Base-by-base conservation (phyloP, 2,888 invertebrate genomes). In the Cerastoderma edule region DNA sequence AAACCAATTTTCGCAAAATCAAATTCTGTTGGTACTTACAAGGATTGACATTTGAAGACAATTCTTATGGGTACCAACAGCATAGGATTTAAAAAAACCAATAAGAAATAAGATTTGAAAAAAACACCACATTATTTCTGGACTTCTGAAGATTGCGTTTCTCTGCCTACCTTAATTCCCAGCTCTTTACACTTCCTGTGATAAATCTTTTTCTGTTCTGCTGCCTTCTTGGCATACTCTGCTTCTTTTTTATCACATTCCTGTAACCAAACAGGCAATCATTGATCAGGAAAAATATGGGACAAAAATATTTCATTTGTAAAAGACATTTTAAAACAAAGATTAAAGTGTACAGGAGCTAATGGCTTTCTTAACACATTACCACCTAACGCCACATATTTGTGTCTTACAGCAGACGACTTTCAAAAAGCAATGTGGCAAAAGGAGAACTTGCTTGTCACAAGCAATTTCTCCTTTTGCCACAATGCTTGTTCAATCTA, bases 201-300 rank as follows among this genome's bases (percentile, higher is more conserved):
- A 90, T 97, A 97, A 91, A 98, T 97, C 16, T 95, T 95, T 81
- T 95, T 94, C 24, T 96, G 94, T 50, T 96, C 95, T 13, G 95
- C 94, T 87, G 97, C 96, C 83, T 95, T 96, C 92, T 97, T 97
- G n/a, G 95, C 93, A 85, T 96, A 96, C 72, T 98, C 98, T 56
- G 95, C 93, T 85, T 96, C 96, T 89, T 97, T 97, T 90, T 96
- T 96, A 72, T 95, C 95, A 91, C 95, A 95, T 86, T 98, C 97
- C 96, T 96, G 77, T 35, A 86, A 84, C 32, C 53, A 48, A 56
- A 46, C 66, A 57, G 19, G 19, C 44, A 6, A 28, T 27, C 24
- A 22, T 27, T 57, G 30, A 57, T 53, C n/a, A 8, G n/a, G 22
- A 53, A n/a, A 8, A 53, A 53, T 13, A 22, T 53, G 24, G 8